Evolutionary conservation across 2,113 vertebrate species (phyloP), one percentile per base, ranked within the genome.

Genomic region (Neogale vison): DNA sequence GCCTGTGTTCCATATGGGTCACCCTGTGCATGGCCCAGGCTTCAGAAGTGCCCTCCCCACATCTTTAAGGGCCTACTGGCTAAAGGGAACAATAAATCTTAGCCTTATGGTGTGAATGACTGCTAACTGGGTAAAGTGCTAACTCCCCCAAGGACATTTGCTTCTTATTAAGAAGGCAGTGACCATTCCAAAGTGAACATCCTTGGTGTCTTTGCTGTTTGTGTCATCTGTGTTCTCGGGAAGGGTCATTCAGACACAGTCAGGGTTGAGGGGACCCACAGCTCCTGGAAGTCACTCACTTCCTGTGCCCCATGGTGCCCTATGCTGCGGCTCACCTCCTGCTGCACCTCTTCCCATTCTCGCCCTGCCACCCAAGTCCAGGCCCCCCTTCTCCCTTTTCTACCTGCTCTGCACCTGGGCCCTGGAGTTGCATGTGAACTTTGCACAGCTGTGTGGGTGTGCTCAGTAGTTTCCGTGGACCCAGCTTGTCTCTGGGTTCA

Each of bases 371-470:
- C 29, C 36, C 52, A 57, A 31, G 21, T 15, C 57, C 34, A 7
- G 17, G 3, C 17, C 55, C 31, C 47, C 42, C 14, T 47, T 34
- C 36, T 4, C 15, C 36, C 50, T 59, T 12, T 18, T 52, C 74
- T 14, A 18, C 31, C 45, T 72, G 63, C 52, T 63, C 13, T 0
- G 42, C 36, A 1, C 31, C 10, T 1, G 24, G 24, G 29, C 34
- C 11, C 23, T 77, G 45, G 74, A 36, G 69, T 3, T 31, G 57
- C 23, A 42, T 6, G 4, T 61, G 72, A 79, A 6, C 39, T 63
- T 45, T 36, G 26, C 67, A 11, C 6, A 20, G 11, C 84, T 18
- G 0, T 11, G 26, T 6, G 50, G 29, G 17, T 1, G 1, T 6
- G 21, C 52, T 34, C 39, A 45, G 26, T 24, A 42, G 72, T 63